phyloP scores from a whole-genome alignment of 2,797 vertebrate genomes.

The Melanotaenia boesemani region DNA sequence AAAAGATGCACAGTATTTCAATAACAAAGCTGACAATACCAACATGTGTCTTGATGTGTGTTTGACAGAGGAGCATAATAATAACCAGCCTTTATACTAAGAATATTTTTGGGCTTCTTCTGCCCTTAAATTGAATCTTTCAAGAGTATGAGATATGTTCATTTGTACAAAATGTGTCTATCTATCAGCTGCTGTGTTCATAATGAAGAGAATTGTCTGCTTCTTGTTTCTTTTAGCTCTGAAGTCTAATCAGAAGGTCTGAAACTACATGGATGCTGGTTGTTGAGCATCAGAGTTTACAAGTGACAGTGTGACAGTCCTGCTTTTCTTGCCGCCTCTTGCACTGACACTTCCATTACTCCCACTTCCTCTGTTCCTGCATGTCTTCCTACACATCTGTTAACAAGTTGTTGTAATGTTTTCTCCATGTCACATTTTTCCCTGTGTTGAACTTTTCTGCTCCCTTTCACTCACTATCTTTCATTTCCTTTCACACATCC shows the following conservation, averaged over 20 bases:
- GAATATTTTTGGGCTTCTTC: constrained; percentile 27
- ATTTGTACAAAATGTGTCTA: constrained; percentile 16
- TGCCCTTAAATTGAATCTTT: constrained; percentile 57
- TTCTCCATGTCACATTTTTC: constrained; percentile 34
- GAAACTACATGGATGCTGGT: constrained; percentile 16
- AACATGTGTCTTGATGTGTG: constrained; percentile 20
- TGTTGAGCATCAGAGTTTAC: constrained; percentile 27
- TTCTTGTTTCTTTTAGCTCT: constrained; percentile 34
- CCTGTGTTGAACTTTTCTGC: constrained; percentile 17
- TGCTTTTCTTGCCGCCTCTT: constrained; percentile 1
- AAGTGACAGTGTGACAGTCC: constrained; percentile 13
- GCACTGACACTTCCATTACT: constrained; percentile 26
- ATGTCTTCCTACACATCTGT: constrained; percentile 14
- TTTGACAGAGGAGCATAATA: constrained; percentile 30
- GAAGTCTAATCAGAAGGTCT: constrained; percentile 32
- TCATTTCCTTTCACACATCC: background rate
- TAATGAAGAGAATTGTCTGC: constrained; percentile 18
- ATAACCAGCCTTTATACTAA: constrained; percentile 23
- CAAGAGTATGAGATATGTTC: constrained; percentile 39
- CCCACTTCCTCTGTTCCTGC: constrained; percentile 22
- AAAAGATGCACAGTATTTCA: constrained; percentile 54
- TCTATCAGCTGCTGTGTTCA: constrained; percentile 29
- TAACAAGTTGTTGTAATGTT: constrained; percentile 26
- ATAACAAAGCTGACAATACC: constrained; percentile 51
- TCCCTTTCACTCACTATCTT: constrained; percentile 7